Conservation (phyloP, 2,113 vertebrate genomes). For the Prochilodus magdalenae region DNA sequence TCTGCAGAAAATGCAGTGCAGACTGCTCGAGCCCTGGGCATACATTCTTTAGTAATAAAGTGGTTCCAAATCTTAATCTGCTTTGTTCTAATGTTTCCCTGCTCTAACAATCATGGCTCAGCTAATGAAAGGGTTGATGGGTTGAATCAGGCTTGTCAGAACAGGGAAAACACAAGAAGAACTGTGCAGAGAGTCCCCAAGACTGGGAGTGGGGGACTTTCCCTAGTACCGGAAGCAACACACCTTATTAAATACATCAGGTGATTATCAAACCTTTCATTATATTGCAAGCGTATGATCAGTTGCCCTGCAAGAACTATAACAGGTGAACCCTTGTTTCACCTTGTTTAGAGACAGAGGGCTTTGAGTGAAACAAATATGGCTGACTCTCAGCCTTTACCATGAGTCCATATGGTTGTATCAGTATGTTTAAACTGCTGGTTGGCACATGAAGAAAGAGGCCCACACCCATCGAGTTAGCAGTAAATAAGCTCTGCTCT, state of each 20-base stretch:
- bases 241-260: background rate
- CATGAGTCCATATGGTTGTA: background rate
- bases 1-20: background rate
- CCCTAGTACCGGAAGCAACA: background rate
- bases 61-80: background rate
- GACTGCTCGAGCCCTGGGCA: background rate
- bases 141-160: background rate
- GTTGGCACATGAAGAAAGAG: slow-evolving; percentile 6
- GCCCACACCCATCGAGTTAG: slow-evolving; percentile 17
- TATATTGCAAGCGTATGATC: background rate
- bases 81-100: background rate
- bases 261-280: background rate
- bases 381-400: background rate
- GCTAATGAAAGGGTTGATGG: background rate
- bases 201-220: background rate
- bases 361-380: background rate
- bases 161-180: background rate
- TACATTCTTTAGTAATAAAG: background rate
- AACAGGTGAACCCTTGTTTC: no score
- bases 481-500: slow-evolving; percentile 40
- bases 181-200: background rate
- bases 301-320: background rate
- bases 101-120: background rate
- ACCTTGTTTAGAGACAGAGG: background rate
- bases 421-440: background rate